Percentiles rank a stretch among this genome's conserved stretches.
Conservation (phyloP, 2,113 vertebrate genomes). For the Suncus etruscus region DNA sequence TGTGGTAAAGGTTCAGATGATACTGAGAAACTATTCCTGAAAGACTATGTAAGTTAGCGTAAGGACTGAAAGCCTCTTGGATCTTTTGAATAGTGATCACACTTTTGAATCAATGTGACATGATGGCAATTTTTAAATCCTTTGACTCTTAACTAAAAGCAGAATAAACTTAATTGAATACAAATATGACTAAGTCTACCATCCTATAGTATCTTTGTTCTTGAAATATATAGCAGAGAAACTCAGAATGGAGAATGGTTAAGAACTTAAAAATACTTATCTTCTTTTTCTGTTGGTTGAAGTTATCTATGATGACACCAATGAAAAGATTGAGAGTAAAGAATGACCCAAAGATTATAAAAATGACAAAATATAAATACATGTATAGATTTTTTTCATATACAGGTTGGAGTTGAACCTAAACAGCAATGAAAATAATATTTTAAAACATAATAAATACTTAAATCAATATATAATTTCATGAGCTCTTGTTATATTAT, state of each 20-base stretch:
- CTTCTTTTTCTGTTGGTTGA: slow-evolving; percentile 99
- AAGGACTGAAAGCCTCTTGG: neutral
- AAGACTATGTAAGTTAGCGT: neutral
- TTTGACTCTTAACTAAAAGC: neutral
- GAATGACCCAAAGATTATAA: slow-evolving; percentile 99
- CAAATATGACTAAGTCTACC: neutral
- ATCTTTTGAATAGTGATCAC: neutral
- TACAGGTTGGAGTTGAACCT: slow-evolving; percentile 92
- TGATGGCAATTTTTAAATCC: neutral
- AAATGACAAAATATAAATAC: slow-evolving; percentile 98
- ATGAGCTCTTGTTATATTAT: neutral
- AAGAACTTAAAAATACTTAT: slow-evolving; percentile 92
- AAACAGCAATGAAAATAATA: slow-evolving; percentile 76
- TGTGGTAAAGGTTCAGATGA: neutral
- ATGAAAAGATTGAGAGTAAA: slow-evolving; percentile 99
- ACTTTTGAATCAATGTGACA: neutral
- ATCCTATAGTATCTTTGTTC: neutral
- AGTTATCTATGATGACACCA: slow-evolving; percentile 99
- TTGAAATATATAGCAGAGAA: neutral
- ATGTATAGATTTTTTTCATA: slow-evolving; percentile 94
- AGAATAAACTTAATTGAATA: neutral
- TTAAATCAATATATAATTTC: slow-evolving; percentile 30
- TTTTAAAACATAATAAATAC: slow-evolving; percentile 30
- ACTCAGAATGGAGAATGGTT: neutral
- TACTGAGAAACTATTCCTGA: slow-evolving; percentile 1